phyloP scores from a whole-genome alignment of 2,888 invertebrate species.

The Hydriomena furcata region DNA sequence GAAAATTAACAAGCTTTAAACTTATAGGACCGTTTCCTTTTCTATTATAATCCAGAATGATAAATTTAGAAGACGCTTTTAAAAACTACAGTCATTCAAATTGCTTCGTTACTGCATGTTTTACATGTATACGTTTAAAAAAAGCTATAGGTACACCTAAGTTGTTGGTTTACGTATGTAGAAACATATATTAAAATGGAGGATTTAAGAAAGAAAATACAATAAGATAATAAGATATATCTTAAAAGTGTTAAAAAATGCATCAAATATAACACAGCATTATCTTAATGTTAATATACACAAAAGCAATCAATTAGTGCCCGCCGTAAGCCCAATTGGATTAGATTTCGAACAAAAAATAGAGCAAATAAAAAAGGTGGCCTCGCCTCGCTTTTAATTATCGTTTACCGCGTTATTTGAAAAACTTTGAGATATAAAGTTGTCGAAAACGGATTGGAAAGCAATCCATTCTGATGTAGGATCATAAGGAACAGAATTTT shows the following conservation, averaged over 20 bases:
- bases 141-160: too few relatives aligned
- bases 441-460: conserved; percentile 46
- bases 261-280: conserved; percentile 31
- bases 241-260: neutral
- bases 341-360: conserved; percentile 58
- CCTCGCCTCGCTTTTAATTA: conserved; percentile 72
- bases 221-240: too few relatives aligned
- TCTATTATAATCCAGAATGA: too few relatives aligned
- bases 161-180: too few relatives aligned
- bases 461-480: conserved; percentile 32
- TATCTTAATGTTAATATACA: conserved; percentile 48
- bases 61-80: too few relatives aligned
- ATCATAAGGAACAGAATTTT: conserved; percentile 18
- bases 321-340: conserved; percentile 61
- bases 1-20: too few relatives aligned
- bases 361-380: conserved; percentile 52
- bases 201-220: too few relatives aligned
- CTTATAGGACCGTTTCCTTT: too few relatives aligned
- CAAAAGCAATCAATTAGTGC: conserved; percentile 73
- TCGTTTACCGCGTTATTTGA: conserved; percentile 71
- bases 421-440: conserved; percentile 56
- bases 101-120: too few relatives aligned
- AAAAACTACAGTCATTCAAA: too few relatives aligned
- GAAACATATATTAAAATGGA: too few relatives aligned
- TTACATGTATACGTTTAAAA: too few relatives aligned